Base-by-base conservation (phyloP, 2,888 invertebrate species). In the Scaptodrosophila latifasciaeformis region DNA sequence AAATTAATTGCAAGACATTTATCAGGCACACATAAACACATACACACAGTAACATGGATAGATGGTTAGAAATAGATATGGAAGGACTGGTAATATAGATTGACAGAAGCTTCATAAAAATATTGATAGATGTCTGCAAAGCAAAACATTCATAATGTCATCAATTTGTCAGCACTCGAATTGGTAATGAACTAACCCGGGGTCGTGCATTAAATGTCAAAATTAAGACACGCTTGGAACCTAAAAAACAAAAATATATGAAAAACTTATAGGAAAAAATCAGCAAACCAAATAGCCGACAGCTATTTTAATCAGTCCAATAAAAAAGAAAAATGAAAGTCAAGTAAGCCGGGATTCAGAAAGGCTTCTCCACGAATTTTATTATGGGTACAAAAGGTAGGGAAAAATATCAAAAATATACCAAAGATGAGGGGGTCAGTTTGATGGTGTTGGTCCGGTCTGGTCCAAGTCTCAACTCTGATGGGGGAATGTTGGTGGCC, bases 291-390 rank as follows among this genome's bases (percentile, higher is more conserved):
- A 78, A 76, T 76, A 76, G 57, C 81, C 75, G 69, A 71, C 67
- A 78, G 81, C 75, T 71, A 80, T 76, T 76, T 78, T 77, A 76
- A 77, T 75, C 76, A 80, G 80, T 70, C 70, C n/a, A 42, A 44
- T 47, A 9, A 10, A 10, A 17, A 17, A 30, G 6, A 44, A 21
- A 27, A 7, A 29, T 17, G 30, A 21, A 4, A 24, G 12, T 12
- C 47, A 51, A 45, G 17, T 46, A 52, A 49, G 69, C 52, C 57
- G 44, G 2, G 2, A 13, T 3, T 17, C 47, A 17, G 10, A 21
- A n/a, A n/a, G n/a, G n/a, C n/a, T n/a, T n/a, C n/a, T n/a, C n/a
- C n/a, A n/a, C n/a, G n/a, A n/a, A n/a, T n/a, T 79, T 75, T 79
- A 72, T 69, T 64, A 49, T 59, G 53, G 2, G 6, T 19, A 21